Base-by-base conservation (phyloP, 2,113 vertebrate species). In the Onychostoma macrolepis region DNA sequence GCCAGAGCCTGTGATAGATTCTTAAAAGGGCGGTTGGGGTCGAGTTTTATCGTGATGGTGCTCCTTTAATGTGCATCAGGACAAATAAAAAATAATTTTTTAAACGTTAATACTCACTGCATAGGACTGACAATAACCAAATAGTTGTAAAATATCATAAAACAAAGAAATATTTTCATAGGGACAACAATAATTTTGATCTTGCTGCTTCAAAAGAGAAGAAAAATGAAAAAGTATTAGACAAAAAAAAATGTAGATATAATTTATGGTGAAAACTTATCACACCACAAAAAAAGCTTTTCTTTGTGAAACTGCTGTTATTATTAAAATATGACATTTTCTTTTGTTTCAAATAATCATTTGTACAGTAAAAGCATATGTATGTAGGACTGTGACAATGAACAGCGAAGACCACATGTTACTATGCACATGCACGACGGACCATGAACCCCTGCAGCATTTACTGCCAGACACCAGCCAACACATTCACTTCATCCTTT, bases 321-420 rank as follows among this genome's bases (percentile, higher is more conserved):
- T 92, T 90, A 91, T 93, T 90, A 45, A 69, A 92, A 90, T 24
- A 80, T 92, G 88, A 90, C 80, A 87, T 50, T 85, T 85, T 56
- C 90, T 91, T 93, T 88, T 45, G 89, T 93, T 92, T 93, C 30
- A 84, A 84, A 91, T 87, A 91, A 88, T 85, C 89, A 91, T 89
- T 77, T 94, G 48, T 93, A 91, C 90, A 91, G 88, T 92, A 89
- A 92, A 93, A 91, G 91, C 90, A 85, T 93, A 91, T 93, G 92
- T 93, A 92, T 94, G 89, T 38, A 90, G 90, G 88, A 71, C 41
- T 43, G 41, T 41, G 38, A 41, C 38, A 41, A 8, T 41, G 38
- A 38, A 38, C 82, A 87, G 90, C 91, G 87, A 93, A 91, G 91
- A 94, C 90, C 92, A 93, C 92, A 92, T 36, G 84, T 85, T 83